Evolutionary conservation across 2,888 invertebrate species (phyloP).

Genomic region (Linnaemya tessellans): DNA sequence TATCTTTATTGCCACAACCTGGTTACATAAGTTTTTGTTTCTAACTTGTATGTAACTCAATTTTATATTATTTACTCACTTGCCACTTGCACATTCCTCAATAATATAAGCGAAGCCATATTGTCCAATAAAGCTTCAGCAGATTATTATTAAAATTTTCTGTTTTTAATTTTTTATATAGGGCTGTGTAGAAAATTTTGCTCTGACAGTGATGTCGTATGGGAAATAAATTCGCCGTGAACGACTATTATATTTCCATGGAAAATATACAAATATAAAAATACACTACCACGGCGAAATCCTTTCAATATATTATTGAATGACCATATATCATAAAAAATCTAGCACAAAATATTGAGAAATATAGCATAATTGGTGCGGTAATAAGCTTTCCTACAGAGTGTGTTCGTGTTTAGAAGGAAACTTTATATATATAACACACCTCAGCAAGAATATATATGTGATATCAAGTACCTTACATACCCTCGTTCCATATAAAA

Average conservation of each 20-base stretch:
- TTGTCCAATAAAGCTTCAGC: conserved; percentile 41
- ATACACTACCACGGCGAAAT: neutral
- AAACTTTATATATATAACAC: too few relatives aligned
- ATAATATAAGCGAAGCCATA: conserved; percentile 81
- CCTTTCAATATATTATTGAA: too few relatives aligned
- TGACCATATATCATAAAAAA: too few relatives aligned
- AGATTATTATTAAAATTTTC: conserved; percentile 36
- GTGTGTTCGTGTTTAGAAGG: too few relatives aligned
- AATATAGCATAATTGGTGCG: too few relatives aligned
- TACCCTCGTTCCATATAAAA: too few relatives aligned
- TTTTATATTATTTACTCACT: conserved; percentile 77
- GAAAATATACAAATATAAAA: neutral
- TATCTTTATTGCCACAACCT: conserved; percentile 6
- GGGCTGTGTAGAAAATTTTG: conserved; percentile 9
- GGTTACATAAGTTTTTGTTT: conserved; percentile 77
- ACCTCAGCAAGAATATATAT: too few relatives aligned
- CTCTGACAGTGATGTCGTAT: conserved; percentile 24
- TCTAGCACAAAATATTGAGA: too few relatives aligned
- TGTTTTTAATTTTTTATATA: conserved; percentile 13
- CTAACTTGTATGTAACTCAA: conserved; percentile 1
- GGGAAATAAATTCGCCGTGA: conserved; percentile 21
- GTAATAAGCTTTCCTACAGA: too few relatives aligned
- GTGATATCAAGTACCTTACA: too few relatives aligned
- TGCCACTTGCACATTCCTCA: conserved; percentile 80
- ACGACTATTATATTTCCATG: neutral